Evolutionary conservation across 2,797 vertebrate species (phyloP).

Genomic region (Coregonus sp.): DNA sequence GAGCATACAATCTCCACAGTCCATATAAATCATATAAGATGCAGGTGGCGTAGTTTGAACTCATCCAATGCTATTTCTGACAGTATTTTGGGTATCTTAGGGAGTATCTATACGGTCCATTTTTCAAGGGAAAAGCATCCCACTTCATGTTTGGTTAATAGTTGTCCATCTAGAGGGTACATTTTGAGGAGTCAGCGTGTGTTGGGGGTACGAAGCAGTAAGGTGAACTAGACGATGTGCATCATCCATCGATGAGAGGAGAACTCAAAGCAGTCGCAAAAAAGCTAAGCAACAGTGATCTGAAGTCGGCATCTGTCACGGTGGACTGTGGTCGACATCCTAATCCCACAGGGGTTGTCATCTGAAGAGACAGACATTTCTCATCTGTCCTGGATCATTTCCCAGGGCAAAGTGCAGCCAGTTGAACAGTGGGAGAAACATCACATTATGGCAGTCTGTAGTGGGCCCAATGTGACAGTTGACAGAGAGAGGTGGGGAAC

Average conservation of each 20-base stretch:
- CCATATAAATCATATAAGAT: neutral
- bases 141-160: constrained; percentile 20
- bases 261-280: neutral
- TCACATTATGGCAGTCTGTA: constrained; percentile 12
- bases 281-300: constrained; percentile 11
- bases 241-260: constrained; percentile 15
- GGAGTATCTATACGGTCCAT: neutral
- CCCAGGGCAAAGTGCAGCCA: constrained; percentile 34
- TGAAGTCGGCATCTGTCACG: constrained; percentile 19
- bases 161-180: constrained; percentile 10
- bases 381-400: constrained; percentile 36
- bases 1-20: neutral
- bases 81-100: neutral
- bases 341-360: constrained; percentile 23
- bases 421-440: constrained; percentile 22
- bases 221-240: neutral
- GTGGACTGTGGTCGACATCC: neutral
- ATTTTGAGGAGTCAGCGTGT: constrained; percentile 5
- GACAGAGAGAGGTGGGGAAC: constrained; percentile 44
- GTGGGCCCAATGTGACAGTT: constrained; percentile 28
- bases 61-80: neutral
- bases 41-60: neutral
- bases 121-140: constrained; percentile 4
- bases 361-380: constrained; percentile 32
- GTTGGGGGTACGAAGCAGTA: constrained; percentile 17